Conservation (phyloP, 2,797 vertebrate genomes). For the Podargus strigoides region DNA sequence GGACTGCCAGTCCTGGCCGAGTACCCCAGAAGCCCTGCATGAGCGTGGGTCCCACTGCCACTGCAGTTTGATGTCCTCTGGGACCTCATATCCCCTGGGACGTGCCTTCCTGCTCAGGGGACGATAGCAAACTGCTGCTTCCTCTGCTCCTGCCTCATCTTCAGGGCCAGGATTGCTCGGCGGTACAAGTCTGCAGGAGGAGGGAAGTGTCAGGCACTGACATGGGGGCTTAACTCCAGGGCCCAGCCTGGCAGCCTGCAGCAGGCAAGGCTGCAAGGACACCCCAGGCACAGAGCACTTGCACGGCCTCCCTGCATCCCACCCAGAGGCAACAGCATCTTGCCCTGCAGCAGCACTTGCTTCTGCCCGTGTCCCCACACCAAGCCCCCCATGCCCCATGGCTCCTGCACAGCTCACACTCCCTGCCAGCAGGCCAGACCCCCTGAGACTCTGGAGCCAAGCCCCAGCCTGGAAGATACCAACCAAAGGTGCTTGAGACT, state of each 20-base stretch:
- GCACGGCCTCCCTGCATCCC: fast-evolving
- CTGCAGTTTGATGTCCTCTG: no score
- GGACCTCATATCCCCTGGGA: not conserved
- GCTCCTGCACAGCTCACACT: fast-evolving
- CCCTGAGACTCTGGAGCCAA: not conserved
- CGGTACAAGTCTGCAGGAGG: constrained; percentile 33
- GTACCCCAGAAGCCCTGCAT: not conserved
- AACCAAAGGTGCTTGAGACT: constrained; percentile 44
- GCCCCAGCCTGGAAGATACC: not conserved
- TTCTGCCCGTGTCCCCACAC: not conserved
- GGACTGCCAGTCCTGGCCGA: not conserved
- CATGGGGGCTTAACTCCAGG: fast-evolving
- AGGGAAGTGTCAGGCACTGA: not conserved
- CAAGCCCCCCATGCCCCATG: no score
- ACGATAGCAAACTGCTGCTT: not conserved
- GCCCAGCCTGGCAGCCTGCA: not conserved
- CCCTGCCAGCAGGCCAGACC: not conserved
- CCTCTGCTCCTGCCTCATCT: constrained; percentile 53
- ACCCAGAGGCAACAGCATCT: not conserved
- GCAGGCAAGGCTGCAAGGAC: not conserved
- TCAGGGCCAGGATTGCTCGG: constrained; percentile 46
- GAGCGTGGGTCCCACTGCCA: fast-evolving
- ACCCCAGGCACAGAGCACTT: not conserved
- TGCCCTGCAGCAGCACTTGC: not conserved
- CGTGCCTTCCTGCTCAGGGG: not conserved